Evolutionary conservation across 2,113 vertebrate genomes (phyloP), one percentile per base, ranked within the genome.

Genomic region (Nicator chloris): DNA sequence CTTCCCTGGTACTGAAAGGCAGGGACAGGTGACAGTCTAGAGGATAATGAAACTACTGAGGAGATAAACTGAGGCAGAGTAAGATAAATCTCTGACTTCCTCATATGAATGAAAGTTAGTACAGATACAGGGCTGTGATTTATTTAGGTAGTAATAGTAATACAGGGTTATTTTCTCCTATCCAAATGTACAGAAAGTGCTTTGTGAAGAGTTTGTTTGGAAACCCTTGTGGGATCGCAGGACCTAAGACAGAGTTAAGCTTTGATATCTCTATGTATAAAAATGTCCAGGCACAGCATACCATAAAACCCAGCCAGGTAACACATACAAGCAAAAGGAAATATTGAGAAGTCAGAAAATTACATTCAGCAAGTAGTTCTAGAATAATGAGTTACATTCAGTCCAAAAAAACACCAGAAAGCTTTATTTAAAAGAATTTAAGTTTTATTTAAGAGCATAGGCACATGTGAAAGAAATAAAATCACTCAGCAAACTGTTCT

Each of bases 281-380:
- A 92, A 86, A 72, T 79, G 40, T 49, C 75, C 87, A 93, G 86
- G 75, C 20, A 91, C 27, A 23, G 20, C 18, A 77, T 77, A 53
- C 33, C 60, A 65, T 70, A 81, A 90, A 90, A 72, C 37, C 33
- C 56, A 66, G 17, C 57, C 77, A 78, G 75, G 49, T 21, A 47
- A 72, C 3, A 11, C 71, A 13, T 68, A 88, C 33, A 75, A 96
- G 37, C 53, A 86, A 96, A 97, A 90, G 20, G 20, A 96, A 92
- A 73, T 73, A 57, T 45, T 76, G 54, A 95, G 44, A 95, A 93
- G 28, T 72, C 61, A 68, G 19, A 94, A 69, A 93, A 93, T 23
- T 93, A 27, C 18, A 76, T 17, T 26, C 64, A 95, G 47, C 51
- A 94, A 94, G 68, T 53, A 42, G 30, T 84, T 90, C 72, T 84